Evolutionary conservation across 2,797 vertebrate genomes (phyloP).

Genomic region (Rhyacichthys aspro): DNA sequence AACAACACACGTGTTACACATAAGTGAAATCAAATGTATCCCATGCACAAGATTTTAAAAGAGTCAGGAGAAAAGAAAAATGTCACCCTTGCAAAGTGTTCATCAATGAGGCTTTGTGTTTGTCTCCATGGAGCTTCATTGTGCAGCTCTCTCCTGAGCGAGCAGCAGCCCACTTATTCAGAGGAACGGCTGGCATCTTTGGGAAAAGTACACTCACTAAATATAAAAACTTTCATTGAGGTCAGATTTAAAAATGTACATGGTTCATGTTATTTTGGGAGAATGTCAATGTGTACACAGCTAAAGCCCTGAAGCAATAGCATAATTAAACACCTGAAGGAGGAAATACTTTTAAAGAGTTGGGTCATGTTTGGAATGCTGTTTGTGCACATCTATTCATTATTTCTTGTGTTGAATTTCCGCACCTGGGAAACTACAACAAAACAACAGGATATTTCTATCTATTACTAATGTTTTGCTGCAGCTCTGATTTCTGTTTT

Average conservation of each 20-base stretch:
- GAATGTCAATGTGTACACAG: background rate
- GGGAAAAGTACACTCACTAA: background rate
- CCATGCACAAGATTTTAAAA: too few species aligned
- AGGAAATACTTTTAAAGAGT: too few species aligned
- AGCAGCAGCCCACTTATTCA: slow-evolving; percentile 43
- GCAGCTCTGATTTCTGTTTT: too few species aligned
- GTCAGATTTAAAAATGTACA: background rate
- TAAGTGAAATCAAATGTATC: slow-evolving; percentile 8
- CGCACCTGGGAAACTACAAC: too few species aligned
- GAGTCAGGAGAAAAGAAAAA: slow-evolving; percentile 19
- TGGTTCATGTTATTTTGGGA: background rate
- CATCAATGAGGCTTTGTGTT: slow-evolving; percentile 73
- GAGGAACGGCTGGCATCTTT: slow-evolving; percentile 1
- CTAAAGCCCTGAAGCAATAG: too few species aligned
- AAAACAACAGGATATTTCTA: too few species aligned
- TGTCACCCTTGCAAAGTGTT: slow-evolving; percentile 3
- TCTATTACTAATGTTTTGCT: too few species aligned
- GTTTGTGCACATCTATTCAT: too few species aligned
- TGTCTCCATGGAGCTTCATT: slow-evolving; percentile 60
- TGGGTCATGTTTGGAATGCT: too few species aligned
- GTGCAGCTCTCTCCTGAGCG: slow-evolving; percentile 40
- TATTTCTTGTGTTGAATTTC: too few species aligned
- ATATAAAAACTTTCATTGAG: background rate
- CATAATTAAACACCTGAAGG: too few species aligned
- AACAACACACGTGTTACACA: background rate